Conservation (phyloP, 2,888 invertebrate genomes). For the Gisinianus flammeolus region DNA sequence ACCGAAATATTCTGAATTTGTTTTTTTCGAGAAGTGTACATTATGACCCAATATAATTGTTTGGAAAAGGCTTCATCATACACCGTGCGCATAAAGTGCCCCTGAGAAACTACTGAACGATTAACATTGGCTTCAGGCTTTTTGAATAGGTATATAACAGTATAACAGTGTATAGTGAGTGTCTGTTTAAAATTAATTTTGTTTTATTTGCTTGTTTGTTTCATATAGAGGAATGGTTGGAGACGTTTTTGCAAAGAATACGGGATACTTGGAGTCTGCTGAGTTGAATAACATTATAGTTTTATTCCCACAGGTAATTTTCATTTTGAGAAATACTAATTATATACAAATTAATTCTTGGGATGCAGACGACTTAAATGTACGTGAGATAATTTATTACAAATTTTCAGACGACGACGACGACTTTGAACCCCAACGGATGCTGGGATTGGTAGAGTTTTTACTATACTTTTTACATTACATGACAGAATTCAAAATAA, state of each 20-base stretch:
- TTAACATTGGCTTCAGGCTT: no score
- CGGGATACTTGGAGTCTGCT: conserved; percentile 53
- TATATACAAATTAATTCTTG: no score
- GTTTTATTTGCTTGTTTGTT: neutral
- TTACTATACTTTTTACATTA: no score
- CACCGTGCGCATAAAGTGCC: no score
- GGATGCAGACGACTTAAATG: neutral
- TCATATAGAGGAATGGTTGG: conserved; percentile 39
- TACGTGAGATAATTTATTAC: neutral
- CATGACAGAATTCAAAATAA: no score
- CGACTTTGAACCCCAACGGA: conserved; percentile 46
- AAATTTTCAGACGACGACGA: conserved; percentile 16
- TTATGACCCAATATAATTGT: no score
- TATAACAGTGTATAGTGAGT: no score
- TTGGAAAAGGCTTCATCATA: no score
- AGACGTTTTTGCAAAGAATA: conserved; percentile 49
- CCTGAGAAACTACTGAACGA: no score
- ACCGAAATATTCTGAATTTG: no score
- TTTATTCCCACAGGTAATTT: conserved; percentile 54
- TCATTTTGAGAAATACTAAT: neutral
- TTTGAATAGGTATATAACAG: no score
- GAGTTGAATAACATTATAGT: conserved; percentile 55
- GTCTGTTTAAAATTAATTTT: neutral
- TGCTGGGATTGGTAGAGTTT: conserved; percentile 57
- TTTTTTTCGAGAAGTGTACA: no score